Base-by-base conservation (phyloP, 2,888 invertebrate genomes). In the Apantesis nais region DNA sequence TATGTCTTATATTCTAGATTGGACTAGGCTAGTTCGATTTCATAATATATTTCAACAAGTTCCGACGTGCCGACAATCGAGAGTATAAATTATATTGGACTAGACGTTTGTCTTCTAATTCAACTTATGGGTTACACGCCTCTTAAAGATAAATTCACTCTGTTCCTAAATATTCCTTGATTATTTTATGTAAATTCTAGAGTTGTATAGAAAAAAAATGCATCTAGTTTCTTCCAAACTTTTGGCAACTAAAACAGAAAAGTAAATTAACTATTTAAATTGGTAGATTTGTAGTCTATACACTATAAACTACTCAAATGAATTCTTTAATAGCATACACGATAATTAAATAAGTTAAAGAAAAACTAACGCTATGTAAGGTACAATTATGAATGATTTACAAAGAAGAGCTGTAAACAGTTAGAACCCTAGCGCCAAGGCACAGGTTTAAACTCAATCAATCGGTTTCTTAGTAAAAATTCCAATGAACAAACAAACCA, bases 321-420 rank as follows among this genome's bases (percentile, higher is more conserved):
- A n/a, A n/a, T n/a, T n/a, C 16, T 41, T 11, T 39, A 0, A 12
- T 12, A 11, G 2, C 12, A 39, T 12, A 11, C 12, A 39, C 12
- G 16, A 14, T 41, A 41, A 41, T 2, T 41, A 14, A 41, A 2
- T 4, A 12, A 14, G 14, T 41, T 39, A 39, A 41, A 19, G 12
- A 29, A 31, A 31, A 19, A 63, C 22, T 22, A 5, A 44, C 11
- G 16, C 37, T 16, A 16, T n/a, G 11, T n/a, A 34, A 65, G 25
- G 22, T 22, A 25, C n/a, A 41, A 41, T 66, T 58, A 70, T 70
- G 70, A 70, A 70, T 70, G 70, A 70, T 70, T 62, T 62, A 66
- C 61, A 31, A 39, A 60, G 25, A 62, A 37, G 41, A 19, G 31
- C n/a, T 16, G 16, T 41, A 31, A 31, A 63, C 66, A 70, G 70